Evolutionary conservation across 2,797 vertebrate genomes (phyloP), one percentile per base, ranked within the genome.

Genomic region (Girardinus metallicus): DNA sequence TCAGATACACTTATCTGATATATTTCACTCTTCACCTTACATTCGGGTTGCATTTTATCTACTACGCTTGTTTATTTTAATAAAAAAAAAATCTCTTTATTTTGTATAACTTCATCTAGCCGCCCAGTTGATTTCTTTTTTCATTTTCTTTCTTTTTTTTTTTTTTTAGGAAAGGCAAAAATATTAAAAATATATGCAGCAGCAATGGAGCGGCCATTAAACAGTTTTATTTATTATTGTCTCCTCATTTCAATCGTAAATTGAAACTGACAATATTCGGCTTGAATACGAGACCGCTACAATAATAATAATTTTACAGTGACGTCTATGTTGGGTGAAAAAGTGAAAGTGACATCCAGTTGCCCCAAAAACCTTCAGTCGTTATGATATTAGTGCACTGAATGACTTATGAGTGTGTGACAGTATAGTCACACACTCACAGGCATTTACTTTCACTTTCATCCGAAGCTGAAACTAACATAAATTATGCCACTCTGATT

Each of bases 401-500:
- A 72, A 9, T 76, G 12, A 43, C 73, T 66, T 49, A n/a, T 73
- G 0, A 64, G 0, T 13, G n/a, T 66, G 51, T 18, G 18, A 3
- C 44, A 51, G 41, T 1, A 16, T 71, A 23, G 44, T 39, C 41
- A 21, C 3, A 53, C 49, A 23, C 49, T 53, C 49, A 53, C 10
- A 53, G 49, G 8, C 6, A 23, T 78, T 51, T 74, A 76, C 83
- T 90, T 90, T 91, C 82, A 83, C 83, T 90, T 90, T 90, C 73
- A 78, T 64, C 49, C 8, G 23, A 41, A n/a, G 5, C 3, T 66
- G 6, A 72, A 46, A 9, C 31, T 16, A 21, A 2, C 26, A 39
- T 39, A 15, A 70, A 46, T 31, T 0, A 36, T 72, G 76, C 18
- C 2, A 66, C 39, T 74, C 18, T 60, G 31, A 31, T 1, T 2